phyloP scores from a whole-genome alignment of 2,113 vertebrate genomes.

The Motacilla alba region DNA sequence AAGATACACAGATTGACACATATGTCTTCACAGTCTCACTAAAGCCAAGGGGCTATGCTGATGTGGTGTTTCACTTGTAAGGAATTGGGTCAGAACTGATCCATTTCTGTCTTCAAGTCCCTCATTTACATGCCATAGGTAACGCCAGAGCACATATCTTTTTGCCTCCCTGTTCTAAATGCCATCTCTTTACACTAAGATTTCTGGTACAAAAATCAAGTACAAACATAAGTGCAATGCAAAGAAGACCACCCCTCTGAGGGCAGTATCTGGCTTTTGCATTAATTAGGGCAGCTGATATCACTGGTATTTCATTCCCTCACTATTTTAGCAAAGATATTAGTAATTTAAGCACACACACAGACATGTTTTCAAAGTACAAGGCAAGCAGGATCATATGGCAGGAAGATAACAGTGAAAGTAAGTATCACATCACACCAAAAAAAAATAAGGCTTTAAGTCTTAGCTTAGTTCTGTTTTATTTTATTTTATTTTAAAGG shows the following conservation, averaged over 20 bases:
- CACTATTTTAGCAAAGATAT: background rate
- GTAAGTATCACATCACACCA: rapidly evolving
- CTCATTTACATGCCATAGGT: background rate
- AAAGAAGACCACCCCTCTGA: background rate
- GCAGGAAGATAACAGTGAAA: background rate
- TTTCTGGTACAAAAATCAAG: background rate
- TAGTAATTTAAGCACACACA: background rate
- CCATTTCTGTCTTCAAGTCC: background rate
- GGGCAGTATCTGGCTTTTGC: background rate
- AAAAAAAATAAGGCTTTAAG: background rate
- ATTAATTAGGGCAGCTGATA: background rate
- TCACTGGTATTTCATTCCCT: background rate
- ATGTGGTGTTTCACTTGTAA: background rate
- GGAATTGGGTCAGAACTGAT: background rate
- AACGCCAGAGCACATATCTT: background rate
- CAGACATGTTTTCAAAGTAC: background rate
- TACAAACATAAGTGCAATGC: background rate
- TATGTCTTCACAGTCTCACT: background rate
- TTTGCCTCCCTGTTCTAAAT: background rate
- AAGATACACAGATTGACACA: background rate
- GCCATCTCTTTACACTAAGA: background rate
- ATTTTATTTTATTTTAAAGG: background rate
- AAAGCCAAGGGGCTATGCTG: background rate
- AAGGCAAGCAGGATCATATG: background rate
- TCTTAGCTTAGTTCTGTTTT: background rate